Percentiles rank a stretch among this genome's conserved stretches.
These are phyloP conservation scores for Orius laevigatus DNA, from an alignment of 1,140 invertebrate genomes.

Conservation along the genomic window DNA sequence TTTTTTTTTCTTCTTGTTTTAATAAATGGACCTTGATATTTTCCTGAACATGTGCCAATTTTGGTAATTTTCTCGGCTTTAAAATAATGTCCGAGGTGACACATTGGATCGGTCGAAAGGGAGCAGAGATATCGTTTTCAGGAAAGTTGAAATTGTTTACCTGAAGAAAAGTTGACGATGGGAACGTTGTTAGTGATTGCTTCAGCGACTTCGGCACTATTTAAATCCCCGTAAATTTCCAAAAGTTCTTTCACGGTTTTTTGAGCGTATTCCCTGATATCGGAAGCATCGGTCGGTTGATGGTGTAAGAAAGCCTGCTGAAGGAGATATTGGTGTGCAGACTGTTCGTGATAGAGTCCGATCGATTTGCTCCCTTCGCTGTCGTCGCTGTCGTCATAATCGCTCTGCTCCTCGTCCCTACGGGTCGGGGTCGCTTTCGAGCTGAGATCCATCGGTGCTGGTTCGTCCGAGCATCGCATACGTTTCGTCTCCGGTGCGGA, in stretches of 20 bases:
- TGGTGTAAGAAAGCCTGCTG: conserved; percentile 20
- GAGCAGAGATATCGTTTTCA: no score
- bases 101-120: no score
- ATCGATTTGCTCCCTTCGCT: conserved; percentile 3
- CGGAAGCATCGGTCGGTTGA: conserved; percentile 23
- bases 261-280: conserved; percentile 38
- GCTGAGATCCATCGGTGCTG: conserved; percentile 22
- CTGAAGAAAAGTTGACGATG: conserved; percentile 29
- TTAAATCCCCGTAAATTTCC: conserved; percentile 35
- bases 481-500: conserved; percentile 9
- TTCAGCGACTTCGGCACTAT: conserved; percentile 27
- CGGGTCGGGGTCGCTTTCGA: conserved; percentile 10
- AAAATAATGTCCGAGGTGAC: no score
- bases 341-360: conserved; percentile 4
- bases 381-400: conserved; percentile 11
- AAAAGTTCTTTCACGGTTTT: conserved; percentile 41
- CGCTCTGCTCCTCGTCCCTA: conserved; percentile 14
- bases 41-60: no score
- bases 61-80: no score
- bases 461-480: conserved; percentile 12
- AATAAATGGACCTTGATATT: no score
- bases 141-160: no score
- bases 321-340: conserved; percentile 16
- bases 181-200: conserved; percentile 28
- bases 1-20: no score